phyloP scores from a whole-genome alignment of 2,113 vertebrate genomes.

The Pelodiscus sinensis region DNA sequence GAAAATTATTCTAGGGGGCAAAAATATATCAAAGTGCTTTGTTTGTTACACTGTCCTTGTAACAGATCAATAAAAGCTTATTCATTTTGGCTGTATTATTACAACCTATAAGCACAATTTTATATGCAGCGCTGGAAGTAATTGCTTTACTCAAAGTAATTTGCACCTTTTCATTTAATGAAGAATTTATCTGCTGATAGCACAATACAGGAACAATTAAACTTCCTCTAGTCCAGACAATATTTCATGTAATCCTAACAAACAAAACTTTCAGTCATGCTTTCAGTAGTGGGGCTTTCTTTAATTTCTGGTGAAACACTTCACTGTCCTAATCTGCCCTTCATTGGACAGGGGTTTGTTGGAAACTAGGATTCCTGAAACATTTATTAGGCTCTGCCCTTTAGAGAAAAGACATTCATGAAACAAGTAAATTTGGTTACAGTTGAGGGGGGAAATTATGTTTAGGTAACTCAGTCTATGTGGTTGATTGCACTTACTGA shows the following conservation, averaged over 20 bases:
- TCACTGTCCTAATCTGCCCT: background rate
- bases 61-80: conserved; percentile 33
- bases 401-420: background rate
- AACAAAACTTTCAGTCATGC: conserved; percentile 32
- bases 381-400: background rate
- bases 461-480: background rate
- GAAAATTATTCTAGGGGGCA: conserved; percentile 58
- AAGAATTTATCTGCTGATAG: conserved; percentile 34
- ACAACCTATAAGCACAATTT: conserved; percentile 38
- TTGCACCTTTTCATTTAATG: conserved; percentile 13
- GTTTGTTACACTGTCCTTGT: conserved; percentile 29
- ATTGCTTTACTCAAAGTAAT: conserved; percentile 21
- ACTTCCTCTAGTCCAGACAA: conserved; percentile 10
- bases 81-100: conserved; percentile 53
- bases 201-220: conserved; percentile 25
- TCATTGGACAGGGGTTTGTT: conserved; percentile 8
- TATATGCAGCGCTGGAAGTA: conserved; percentile 7
- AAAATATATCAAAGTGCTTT: conserved; percentile 41
- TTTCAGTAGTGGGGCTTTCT: background rate
- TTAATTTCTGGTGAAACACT: conserved; percentile 18
- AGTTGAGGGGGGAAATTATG: background rate
- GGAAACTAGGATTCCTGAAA: background rate
- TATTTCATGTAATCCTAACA: conserved; percentile 31
- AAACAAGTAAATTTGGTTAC: background rate
- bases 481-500: background rate